Conservation (phyloP, 2,888 invertebrate species). For the Teleogryllus oceanicus region DNA sequence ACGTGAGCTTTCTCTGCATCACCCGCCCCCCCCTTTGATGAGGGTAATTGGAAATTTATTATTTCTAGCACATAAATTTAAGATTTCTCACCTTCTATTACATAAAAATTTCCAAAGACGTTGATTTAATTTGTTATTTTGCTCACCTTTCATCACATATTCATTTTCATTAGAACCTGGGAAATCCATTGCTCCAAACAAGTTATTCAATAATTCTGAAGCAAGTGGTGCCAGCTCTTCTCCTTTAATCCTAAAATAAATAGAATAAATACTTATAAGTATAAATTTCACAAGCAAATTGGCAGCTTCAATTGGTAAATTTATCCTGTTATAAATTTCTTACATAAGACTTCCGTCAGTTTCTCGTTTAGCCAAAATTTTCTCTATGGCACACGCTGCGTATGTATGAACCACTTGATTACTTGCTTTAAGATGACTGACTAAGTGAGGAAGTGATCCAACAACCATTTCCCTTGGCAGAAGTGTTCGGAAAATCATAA, state of each 20-base stretch:
- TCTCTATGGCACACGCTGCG: constrained; percentile 88
- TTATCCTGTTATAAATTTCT: constrained; percentile 41
- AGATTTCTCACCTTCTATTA: too few species aligned
- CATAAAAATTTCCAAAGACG: too few species aligned
- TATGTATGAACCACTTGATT: constrained; percentile 89
- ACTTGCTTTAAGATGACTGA: constrained; percentile 70
- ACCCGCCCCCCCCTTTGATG: too few species aligned
- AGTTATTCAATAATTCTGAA: constrained; percentile 64
- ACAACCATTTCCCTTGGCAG: constrained; percentile 75
- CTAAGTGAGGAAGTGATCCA: constrained; percentile 71
- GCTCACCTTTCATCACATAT: constrained; percentile 88
- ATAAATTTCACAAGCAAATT: too few species aligned
- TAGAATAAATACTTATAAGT: background rate
- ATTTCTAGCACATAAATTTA: too few species aligned
- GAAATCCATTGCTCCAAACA: constrained; percentile 71
- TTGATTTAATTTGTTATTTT: constrained; percentile 11
- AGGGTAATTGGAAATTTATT: too few species aligned
- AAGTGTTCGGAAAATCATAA: constrained; percentile 92
- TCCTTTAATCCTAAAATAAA: constrained; percentile 53
- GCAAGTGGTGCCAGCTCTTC: constrained; percentile 65
- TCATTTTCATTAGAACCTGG: constrained; percentile 87
- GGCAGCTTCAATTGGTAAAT: too few species aligned
- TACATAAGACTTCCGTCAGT: constrained; percentile 56
- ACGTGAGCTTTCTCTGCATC: too few species aligned
- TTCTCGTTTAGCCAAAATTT: constrained; percentile 73